Conservation (phyloP, 2,888 invertebrate genomes). For the Carabus problematicus region DNA sequence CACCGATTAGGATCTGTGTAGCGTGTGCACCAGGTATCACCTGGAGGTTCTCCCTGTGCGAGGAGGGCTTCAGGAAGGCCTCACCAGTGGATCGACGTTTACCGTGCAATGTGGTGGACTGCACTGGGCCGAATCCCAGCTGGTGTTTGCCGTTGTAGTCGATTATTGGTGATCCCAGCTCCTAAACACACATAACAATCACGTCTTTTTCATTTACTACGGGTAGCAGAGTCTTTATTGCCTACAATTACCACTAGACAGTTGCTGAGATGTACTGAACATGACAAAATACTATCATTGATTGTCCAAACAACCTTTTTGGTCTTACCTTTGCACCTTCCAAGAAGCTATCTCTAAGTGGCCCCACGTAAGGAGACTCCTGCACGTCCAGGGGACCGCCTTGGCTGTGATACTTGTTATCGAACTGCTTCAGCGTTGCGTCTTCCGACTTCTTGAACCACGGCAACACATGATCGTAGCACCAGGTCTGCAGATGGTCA, state of each 20-base stretch:
- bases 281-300: too few species aligned
- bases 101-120: constrained; percentile 71
- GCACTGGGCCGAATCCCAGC: constrained; percentile 68
- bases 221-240: too few species aligned
- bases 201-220: too few species aligned
- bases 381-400: constrained; percentile 67
- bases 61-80: constrained; percentile 70
- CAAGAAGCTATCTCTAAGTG: constrained; percentile 65
- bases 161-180: constrained; percentile 64
- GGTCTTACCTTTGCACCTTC: constrained; percentile 49
- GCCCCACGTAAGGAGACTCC: constrained; percentile 63
- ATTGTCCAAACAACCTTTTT: too few species aligned
- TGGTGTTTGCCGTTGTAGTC: constrained; percentile 71
- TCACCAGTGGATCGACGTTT: constrained; percentile 71
- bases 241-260: too few species aligned
- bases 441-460: constrained; percentile 83
- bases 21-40: constrained; percentile 68
- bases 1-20: constrained; percentile 66
- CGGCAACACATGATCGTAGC: constrained; percentile 73
- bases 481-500: constrained; percentile 75
- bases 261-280: too few species aligned
- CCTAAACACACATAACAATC: constrained; percentile 62
- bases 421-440: constrained; percentile 66
- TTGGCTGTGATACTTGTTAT: constrained; percentile 64
- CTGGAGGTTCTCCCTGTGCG: constrained; percentile 67